Conservation (phyloP, 30 jellyfish, hydroid and myxozoan genomes). For the Chironex yamaguchii region DNA sequence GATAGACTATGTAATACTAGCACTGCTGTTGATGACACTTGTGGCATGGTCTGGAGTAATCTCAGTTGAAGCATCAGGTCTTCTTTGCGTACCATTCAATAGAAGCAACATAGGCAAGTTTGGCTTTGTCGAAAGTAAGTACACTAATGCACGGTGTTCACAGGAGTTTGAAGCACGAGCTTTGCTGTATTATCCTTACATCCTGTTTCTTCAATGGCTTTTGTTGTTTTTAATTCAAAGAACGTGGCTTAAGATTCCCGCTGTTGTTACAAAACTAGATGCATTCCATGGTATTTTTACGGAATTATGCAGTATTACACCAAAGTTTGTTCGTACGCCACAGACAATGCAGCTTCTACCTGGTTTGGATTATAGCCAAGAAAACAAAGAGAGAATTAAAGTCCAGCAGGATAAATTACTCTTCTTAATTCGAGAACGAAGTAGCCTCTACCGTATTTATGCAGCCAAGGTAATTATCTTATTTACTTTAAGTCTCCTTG, state of each 20-base stretch:
- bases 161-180: constrained; percentile 76
- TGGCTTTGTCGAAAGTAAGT: constrained; percentile 67
- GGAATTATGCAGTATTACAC: constrained; percentile 64
- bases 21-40: constrained; percentile 51
- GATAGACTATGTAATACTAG: constrained; percentile 62
- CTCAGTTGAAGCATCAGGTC: constrained; percentile 79
- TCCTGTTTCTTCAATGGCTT: constrained; percentile 65
- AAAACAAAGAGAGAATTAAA: constrained; percentile 51
- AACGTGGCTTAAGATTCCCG: constrained; percentile 80
- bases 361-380: constrained; percentile 60
- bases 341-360: constrained; percentile 72
- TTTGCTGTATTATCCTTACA: constrained; percentile 73
- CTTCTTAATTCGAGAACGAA: constrained; percentile 66
- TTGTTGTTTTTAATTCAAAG: constrained; percentile 65
- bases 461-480: constrained; percentile 50
- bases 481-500: constrained; percentile 13
- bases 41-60: constrained; percentile 80
- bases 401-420: constrained; percentile 75
- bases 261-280: constrained; percentile 75
- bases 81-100: constrained; percentile 58
- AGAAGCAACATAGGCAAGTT: constrained; percentile 1
- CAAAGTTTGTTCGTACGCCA: constrained; percentile 46
- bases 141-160: constrained; percentile 79
- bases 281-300: constrained; percentile 71
- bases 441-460: constrained; percentile 68